Evolutionary conservation across 2,888 invertebrate genomes (phyloP), one percentile per base, ranked within the genome.

Genomic region (Dimorphilus gyrociliatus): DNA sequence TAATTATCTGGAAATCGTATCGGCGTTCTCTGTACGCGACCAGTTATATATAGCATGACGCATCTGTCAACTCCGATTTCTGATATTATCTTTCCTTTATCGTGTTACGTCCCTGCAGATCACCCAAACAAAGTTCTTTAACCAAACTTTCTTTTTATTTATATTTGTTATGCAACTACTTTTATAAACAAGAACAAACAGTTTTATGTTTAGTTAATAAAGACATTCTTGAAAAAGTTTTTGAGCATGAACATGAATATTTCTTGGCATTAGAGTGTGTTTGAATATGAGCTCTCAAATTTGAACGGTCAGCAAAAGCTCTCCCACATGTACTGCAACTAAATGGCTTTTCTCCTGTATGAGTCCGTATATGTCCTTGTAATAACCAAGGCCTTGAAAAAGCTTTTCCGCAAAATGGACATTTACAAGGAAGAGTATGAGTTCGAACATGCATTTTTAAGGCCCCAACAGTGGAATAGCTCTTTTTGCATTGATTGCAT

Each of bases 331-430:
- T 81, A 41, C 77, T 78, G 62, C 88, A 88, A 31, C 79, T 78
- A 67, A 88, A 88, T 1, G 88, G 88, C 51, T 88, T 88, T 61
- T 88, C 88, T n/a, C 86, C 88, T 0, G 88, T 88, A 63, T 88
- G 88, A 1, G 86, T 88, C 29, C 88, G 71, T 48, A 88, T 85
- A 67, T 88, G 88, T 0, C 88, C 88, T 64, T 88, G 86, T 15
- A 88, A 70, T 29, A 88, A 66, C 86, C 88, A 88, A 3, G 88
- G 88, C 5, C 88, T 69, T 16, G 84, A 84, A 67, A 88, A 88
- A 6, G 86, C 85, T 55, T 88, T 88, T 19, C 86, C 86, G 57
- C 88, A 88, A 25, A 84, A 69, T 45, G 78, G 76, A 52, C 88
- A 88, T 64, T 86, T 86, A 70, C 86, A 88, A 8, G 88, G 88